Percentiles rank a stretch among this genome's conserved stretches.
phyloP scores from a whole-genome alignment of 92 coral and sea anemone species.

The Umimayanthus chanpuru region DNA sequence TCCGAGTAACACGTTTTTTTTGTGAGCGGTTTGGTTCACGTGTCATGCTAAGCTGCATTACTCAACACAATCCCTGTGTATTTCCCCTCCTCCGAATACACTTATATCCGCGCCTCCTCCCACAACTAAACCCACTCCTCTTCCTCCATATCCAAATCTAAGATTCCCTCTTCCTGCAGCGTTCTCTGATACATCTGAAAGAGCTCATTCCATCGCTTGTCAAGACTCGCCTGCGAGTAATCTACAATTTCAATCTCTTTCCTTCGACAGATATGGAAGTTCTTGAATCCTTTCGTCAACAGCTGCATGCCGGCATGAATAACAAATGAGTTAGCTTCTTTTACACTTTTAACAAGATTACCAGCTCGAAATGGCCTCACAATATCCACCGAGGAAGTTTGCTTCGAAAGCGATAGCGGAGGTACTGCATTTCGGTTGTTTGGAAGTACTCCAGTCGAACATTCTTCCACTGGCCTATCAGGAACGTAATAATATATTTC shows the following conservation, averaged over 20 bases:
- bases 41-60: constrained; percentile 19
- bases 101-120: constrained; percentile 26
- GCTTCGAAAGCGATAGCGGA: constrained; percentile 26
- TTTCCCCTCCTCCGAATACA: constrained; percentile 23
- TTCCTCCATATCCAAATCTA: constrained; percentile 7
- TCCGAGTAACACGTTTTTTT: constrained; percentile 17
- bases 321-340: constrained; percentile 27
- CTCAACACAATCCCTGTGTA: constrained; percentile 13
- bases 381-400: constrained; percentile 12
- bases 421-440: constrained; percentile 16
- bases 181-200: constrained; percentile 33
- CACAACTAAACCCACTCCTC: constrained; percentile 28
- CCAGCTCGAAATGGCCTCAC: constrained; percentile 26
- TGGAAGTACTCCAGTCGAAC: constrained; percentile 10
- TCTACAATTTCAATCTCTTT: constrained; percentile 28
- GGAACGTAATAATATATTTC: constrained; percentile 28
- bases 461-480: constrained; percentile 21
- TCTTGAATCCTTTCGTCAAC: constrained; percentile 21
- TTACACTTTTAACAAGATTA: constrained; percentile 18
- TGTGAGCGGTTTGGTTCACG: constrained; percentile 22
- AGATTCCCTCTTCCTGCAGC: constrained; percentile 13
- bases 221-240: constrained; percentile 22
- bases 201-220: constrained; percentile 29
- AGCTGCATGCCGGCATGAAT: constrained; percentile 33
- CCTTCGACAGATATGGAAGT: constrained; percentile 33